Evolutionary conservation across 2,113 vertebrate genomes (phyloP).

Genomic region (Cricetomys ansorgei): DNA sequence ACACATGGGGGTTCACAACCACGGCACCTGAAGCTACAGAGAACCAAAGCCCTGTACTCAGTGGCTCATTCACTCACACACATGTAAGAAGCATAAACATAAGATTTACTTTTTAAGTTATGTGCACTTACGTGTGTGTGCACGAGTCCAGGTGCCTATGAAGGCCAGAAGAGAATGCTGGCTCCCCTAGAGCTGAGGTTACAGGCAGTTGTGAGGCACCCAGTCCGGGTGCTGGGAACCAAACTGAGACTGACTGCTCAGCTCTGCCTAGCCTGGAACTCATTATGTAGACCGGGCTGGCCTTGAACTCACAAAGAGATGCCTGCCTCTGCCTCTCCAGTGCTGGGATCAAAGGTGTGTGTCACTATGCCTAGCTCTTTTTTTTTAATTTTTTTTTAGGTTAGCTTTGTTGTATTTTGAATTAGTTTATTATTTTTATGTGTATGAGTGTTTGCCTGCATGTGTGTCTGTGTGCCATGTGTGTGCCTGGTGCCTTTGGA

Average conservation of each 20-base stretch:
- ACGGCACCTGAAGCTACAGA: not conserved
- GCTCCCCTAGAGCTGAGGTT: not conserved
- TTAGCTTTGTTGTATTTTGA: not conserved
- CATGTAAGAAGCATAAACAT: not conserved
- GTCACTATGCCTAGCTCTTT: not conserved
- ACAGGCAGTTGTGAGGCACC: not conserved
- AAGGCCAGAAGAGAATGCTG: not conserved
- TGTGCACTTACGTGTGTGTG: not conserved
- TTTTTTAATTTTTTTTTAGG: not conserved
- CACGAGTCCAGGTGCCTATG: not conserved
- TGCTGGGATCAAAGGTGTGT: not conserved
- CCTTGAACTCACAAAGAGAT: too few species aligned
- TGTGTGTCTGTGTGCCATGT: not conserved
- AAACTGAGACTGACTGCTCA: not conserved
- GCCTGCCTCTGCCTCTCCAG: too few species aligned
- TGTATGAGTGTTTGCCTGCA: not conserved
- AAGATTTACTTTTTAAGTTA: not conserved
- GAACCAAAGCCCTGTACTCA: not conserved
- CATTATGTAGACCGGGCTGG: not conserved
- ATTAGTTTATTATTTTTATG: not conserved
- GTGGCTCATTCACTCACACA: not conserved
- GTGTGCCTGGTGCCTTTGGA: too few species aligned
- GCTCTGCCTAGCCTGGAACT: not conserved
- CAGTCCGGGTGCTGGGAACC: not conserved
- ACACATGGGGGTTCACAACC: not conserved